Evolutionary conservation across 2,888 invertebrate genomes (phyloP).

Genomic region (Dicyrtomina minuta): DNA sequence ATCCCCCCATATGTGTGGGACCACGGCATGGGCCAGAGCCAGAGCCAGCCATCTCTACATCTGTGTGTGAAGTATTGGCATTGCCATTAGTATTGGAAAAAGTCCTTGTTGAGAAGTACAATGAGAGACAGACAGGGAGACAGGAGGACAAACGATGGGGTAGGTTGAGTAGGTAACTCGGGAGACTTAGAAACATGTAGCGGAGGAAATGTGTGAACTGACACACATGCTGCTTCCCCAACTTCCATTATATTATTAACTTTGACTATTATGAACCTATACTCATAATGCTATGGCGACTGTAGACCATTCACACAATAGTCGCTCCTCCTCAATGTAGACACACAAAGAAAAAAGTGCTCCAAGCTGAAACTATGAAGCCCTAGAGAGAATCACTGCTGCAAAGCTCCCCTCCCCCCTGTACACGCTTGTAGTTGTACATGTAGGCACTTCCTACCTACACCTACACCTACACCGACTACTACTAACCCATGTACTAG

Average conservation of each 20-base stretch:
- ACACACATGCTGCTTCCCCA: slow-evolving; percentile 20
- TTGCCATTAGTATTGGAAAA: not conserved
- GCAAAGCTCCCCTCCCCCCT: no score
- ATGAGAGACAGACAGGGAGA: no score
- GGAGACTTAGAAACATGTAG: not conserved
- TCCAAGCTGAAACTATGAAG: slow-evolving; percentile 8
- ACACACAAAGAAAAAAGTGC: no score
- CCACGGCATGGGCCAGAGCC: not conserved
- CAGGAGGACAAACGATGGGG: not conserved
- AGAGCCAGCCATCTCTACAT: not conserved
- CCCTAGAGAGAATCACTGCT: slow-evolving; percentile 10
- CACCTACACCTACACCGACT: no score
- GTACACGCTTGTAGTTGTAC: no score
- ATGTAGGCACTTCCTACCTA: no score
- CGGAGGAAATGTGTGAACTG: slow-evolving; percentile 28
- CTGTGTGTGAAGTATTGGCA: not conserved
- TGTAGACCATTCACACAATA: no score
- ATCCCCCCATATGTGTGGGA: not conserved
- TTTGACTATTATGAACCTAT: not conserved
- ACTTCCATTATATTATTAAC: slow-evolving; percentile 4
- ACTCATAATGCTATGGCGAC: not conserved
- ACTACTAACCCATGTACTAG: no score
- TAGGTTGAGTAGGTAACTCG: not conserved
- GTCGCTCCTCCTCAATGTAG: no score
- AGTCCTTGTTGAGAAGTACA: no score